phyloP scores from a whole-genome alignment of 2,888 invertebrate genomes.

The Pollenia griseotomentosa region DNA sequence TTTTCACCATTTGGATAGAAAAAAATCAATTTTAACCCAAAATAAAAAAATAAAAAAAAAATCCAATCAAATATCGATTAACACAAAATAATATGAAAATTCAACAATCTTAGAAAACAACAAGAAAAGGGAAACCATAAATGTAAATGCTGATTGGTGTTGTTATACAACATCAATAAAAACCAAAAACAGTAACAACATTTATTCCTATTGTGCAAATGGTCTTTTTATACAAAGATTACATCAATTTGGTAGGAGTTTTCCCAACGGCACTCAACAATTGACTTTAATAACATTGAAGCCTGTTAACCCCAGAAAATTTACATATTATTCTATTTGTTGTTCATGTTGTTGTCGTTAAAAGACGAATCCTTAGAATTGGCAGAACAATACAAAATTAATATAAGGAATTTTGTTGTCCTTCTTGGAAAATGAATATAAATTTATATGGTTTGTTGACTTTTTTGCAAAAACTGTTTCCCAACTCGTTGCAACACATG shows the following conservation, averaged over 20 bases:
- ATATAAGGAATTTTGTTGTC: background rate
- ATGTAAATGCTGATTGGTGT: slow-evolving; percentile 9
- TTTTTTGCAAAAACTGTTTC: slow-evolving; percentile 7
- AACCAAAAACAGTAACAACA: background rate
- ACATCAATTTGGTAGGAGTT: background rate
- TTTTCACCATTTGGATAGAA: too few species aligned
- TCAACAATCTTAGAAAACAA: background rate
- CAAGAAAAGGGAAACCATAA: slow-evolving; percentile 23
- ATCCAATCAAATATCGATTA: too few species aligned
- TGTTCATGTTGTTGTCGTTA: background rate
- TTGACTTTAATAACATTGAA: background rate
- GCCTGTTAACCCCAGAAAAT: background rate
- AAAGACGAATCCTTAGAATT: slow-evolving; percentile 18
- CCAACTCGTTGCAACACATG: slow-evolving; percentile 15
- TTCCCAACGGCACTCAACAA: background rate
- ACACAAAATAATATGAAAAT: background rate
- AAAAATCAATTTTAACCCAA: too few species aligned
- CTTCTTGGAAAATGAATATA: background rate
- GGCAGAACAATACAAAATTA: slow-evolving; percentile 20
- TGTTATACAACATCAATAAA: background rate
- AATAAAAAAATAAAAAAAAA: too few species aligned
- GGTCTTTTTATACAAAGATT: background rate
- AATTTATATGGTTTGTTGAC: slow-evolving; percentile 20
- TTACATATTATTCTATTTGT: background rate
- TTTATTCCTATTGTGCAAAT: slow-evolving; percentile 7